Conservation (phyloP, 37 sponge, comb jelly and placozoan species). For the Dysidea cf. avara region DNA sequence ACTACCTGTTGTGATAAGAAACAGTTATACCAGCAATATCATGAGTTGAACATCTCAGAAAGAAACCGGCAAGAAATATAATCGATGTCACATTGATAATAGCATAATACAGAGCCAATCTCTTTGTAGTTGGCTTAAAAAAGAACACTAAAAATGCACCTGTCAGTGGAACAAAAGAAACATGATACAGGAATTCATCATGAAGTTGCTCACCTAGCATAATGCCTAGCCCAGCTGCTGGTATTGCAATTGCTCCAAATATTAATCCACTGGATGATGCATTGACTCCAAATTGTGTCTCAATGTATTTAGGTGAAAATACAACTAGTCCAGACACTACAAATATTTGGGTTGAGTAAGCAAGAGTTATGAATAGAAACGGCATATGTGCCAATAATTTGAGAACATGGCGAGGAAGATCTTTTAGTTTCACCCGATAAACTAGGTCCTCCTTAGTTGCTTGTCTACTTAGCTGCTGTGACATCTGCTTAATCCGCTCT, state of each 20-base stretch:
- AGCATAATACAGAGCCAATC: too few relatives aligned
- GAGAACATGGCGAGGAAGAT: slow-evolving; percentile 46
- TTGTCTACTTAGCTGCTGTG: too few relatives aligned
- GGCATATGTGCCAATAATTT: slow-evolving; percentile 15
- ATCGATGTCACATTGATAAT: too few relatives aligned
- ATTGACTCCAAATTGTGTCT: slow-evolving; percentile 35
- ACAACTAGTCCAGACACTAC: slow-evolving; percentile 24
- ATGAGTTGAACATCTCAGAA: slow-evolving; percentile 18
- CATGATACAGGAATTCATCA: too few relatives aligned
- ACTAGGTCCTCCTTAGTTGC: background rate
- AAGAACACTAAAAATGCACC: slow-evolving; percentile 23
- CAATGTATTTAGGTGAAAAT: slow-evolving; percentile 53
- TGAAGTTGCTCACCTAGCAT: too few relatives aligned
- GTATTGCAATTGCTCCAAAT: slow-evolving; percentile 32
- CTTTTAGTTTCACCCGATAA: slow-evolving; percentile 6
- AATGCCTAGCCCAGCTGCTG: too few relatives aligned
- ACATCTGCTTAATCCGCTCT: background rate
- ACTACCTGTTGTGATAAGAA: slow-evolving; percentile 39
- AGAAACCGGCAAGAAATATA: slow-evolving; percentile 22
- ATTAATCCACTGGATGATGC: slow-evolving; percentile 21
- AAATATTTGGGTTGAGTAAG: background rate
- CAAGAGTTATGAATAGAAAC: slow-evolving; percentile 25
- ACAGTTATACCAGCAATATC: slow-evolving; percentile 29
- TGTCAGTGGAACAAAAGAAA: too few relatives aligned
- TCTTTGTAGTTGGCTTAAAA: slow-evolving; percentile 19